Percentiles rank a stretch among this genome's conserved stretches.
These are phyloP conservation scores for Hephaestus fuliginosus DNA, from an alignment of 2,797 vertebrate genomes.

Conservation along the genomic window DNA sequence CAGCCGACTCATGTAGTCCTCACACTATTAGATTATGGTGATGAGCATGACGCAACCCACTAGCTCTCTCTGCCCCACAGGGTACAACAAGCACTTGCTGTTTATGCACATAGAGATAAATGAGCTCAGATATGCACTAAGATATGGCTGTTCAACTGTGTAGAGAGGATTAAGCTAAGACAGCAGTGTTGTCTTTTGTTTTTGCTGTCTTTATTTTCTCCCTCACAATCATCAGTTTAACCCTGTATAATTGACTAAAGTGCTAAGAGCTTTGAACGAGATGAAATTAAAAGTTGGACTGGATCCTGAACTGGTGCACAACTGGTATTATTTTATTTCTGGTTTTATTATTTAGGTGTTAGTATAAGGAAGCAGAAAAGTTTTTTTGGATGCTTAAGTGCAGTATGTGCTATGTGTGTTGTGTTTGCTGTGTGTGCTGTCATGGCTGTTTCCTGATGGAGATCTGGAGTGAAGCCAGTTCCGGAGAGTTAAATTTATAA, in stretches of 20 bases:
- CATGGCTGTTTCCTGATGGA: slow-evolving; percentile 86
- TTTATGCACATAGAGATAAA: slow-evolving; percentile 56
- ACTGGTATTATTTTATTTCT: not conserved
- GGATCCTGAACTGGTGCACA: not conserved
- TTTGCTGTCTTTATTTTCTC: not conserved
- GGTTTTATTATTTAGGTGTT: not conserved
- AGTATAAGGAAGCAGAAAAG: slow-evolving; percentile 17
- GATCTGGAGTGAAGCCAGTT: slow-evolving; percentile 85
- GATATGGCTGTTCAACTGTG: slow-evolving; percentile 26
- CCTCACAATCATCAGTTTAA: slow-evolving; percentile 20
- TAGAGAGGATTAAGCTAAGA: slow-evolving; percentile 33
- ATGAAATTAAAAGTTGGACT: not conserved
- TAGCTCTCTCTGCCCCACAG: slow-evolving; percentile 31
- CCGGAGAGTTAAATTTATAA: slow-evolving; percentile 84
- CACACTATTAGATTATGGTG: slow-evolving; percentile 68
- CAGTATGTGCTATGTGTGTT: slow-evolving; percentile 1
- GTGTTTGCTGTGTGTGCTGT: slow-evolving; percentile 45
- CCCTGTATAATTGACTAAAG: slow-evolving; percentile 18
- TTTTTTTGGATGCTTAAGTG: slow-evolving; percentile 33
- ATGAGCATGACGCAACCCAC: slow-evolving; percentile 59
- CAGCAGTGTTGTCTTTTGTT: not conserved
- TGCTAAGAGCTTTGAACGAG: not conserved
- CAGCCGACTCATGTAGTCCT: slow-evolving; percentile 50
- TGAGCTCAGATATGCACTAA: slow-evolving; percentile 36
- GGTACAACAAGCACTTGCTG: slow-evolving; percentile 39